Percentiles rank a stretch among this genome's conserved stretches.
phyloP scores from a whole-genome alignment of 2,797 vertebrate species.

The Acrossocheilus wenchowensis region DNA sequence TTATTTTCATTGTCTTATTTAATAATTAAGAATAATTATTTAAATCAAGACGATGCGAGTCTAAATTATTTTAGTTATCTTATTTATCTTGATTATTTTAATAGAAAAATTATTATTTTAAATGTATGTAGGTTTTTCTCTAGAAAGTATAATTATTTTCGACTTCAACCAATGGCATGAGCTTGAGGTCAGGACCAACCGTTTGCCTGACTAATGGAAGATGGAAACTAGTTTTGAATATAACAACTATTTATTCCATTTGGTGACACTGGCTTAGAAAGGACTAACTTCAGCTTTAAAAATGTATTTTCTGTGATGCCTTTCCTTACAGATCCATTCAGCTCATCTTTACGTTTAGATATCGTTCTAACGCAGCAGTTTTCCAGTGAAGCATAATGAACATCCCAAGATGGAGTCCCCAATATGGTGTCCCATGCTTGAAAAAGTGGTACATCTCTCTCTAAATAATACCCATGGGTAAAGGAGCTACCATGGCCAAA shows the following conservation, averaged over 20 bases:
- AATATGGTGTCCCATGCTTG: slow-evolving; percentile 52
- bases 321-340: background rate
- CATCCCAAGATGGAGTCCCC: slow-evolving; percentile 62
- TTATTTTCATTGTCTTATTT: background rate
- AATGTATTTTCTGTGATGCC: background rate
- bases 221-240: background rate
- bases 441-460: slow-evolving; percentile 40
- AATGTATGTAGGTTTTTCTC: too few species aligned
- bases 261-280: slow-evolving; percentile 9
- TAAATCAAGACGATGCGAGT: background rate
- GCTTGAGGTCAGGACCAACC: background rate
- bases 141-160: background rate
- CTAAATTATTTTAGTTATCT: background rate
- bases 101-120: background rate
- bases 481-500: slow-evolving; percentile 45
- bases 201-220: background rate
- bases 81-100: background rate
- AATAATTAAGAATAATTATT: background rate
- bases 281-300: background rate
- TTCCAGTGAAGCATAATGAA: slow-evolving; percentile 71
- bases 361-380: slow-evolving; percentile 53
- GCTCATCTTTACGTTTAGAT: background rate
- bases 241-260: background rate
- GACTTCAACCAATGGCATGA: background rate
- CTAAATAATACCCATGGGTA: slow-evolving; percentile 22